A percentile compares a stretch with the other conserved stretches of the same genome.
Evolutionary conservation across 2,888 invertebrate species (phyloP).

Genomic region (Sipunculus nudus): DNA sequence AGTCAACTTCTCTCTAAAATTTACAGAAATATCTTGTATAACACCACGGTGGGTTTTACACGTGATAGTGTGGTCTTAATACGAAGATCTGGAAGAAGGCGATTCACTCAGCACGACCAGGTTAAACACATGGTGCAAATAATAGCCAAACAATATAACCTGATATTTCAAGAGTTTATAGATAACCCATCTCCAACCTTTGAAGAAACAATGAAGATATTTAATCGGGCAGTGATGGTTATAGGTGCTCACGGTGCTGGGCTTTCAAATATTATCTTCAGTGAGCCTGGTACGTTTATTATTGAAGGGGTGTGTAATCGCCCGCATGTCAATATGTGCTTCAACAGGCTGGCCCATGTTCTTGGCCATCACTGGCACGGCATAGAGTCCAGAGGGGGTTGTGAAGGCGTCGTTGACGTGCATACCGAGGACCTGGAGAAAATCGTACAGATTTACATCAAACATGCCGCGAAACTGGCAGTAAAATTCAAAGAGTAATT

Average conservation of each 20-base stretch:
- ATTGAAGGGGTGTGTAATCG: slow-evolving; percentile 41
- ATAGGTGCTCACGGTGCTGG: slow-evolving; percentile 44
- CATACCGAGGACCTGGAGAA: slow-evolving; percentile 13
- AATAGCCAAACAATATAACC: slow-evolving; percentile 11
- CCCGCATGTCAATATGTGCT: slow-evolving; percentile 44
- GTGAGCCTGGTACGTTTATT: slow-evolving; percentile 27
- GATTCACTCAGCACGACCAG: slow-evolving; percentile 5
- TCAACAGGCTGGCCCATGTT: slow-evolving; percentile 31
- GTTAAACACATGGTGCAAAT: slow-evolving; percentile 11
- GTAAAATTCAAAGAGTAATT: no score
- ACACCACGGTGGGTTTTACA: no score
- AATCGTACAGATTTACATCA: slow-evolving; percentile 7
- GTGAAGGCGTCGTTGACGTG: slow-evolving; percentile 28
- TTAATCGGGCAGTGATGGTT: slow-evolving; percentile 28
- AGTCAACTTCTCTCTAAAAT: slow-evolving; percentile 24
- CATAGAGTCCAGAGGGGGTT: slow-evolving; percentile 31
- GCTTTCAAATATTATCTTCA: slow-evolving; percentile 34
- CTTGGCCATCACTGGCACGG: slow-evolving; percentile 36
- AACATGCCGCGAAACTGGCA: no score
- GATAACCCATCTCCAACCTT: slow-evolving; percentile 34
- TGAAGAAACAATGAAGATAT: slow-evolving; percentile 27
- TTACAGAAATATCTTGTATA: slow-evolving; percentile 4
- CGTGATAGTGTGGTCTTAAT: slow-evolving; percentile 32
- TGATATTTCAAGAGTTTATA: slow-evolving; percentile 25
- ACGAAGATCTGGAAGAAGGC: slow-evolving; percentile 18